Evolutionary conservation across 2,113 vertebrate genomes (phyloP), one percentile per base, ranked within the genome.

Genomic region (Leiothrix lutea): DNA sequence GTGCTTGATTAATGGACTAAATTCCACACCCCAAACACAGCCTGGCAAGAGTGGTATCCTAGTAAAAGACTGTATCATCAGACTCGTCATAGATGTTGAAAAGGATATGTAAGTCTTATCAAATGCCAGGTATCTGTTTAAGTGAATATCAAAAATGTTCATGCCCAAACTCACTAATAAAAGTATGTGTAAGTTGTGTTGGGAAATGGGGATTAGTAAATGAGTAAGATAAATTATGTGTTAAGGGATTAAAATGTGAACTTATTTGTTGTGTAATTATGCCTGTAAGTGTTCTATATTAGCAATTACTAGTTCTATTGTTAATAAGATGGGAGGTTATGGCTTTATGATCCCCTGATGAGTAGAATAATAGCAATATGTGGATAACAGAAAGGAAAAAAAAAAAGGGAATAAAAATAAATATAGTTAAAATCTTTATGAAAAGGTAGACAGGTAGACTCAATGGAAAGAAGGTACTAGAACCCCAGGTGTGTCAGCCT

Each of bases 191-290:
- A 82, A 91, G 1, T 31, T 28, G 21, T 38, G 14, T 90, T 92
- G 47, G 73, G 88, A 93, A 95, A 94, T 64, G 35, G 20, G 47
- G 44, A 73, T 94, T 86, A 88, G 56, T n/a, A 92, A 90, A 88
- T 17, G 6, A 86, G 64, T 66, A 58, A 95, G 35, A 86, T 58
- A 74, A 93, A 94, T 44, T 22, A 86, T 80, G 56, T 74, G 75
- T 86, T 90, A 93, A 70, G 29, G 38, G 42, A 91, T 93, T 93
- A 93, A 88, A 94, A 93, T 67, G 19, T 47, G 60, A 88, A 83
- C 1, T 88, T 71, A 62, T 83, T 91, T 86, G 42, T 92, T 96
- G 77, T 78, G 67, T 74, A 95, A 96, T 60, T 58, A 70, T 78
- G 47, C 38, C 56, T 92, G 85, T 75, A 66, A 64, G 57, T 67